Percentiles rank a stretch among this genome's conserved stretches.
phyloP scores from a whole-genome alignment of 2,113 vertebrate species.

The Accipiter cooperii region DNA sequence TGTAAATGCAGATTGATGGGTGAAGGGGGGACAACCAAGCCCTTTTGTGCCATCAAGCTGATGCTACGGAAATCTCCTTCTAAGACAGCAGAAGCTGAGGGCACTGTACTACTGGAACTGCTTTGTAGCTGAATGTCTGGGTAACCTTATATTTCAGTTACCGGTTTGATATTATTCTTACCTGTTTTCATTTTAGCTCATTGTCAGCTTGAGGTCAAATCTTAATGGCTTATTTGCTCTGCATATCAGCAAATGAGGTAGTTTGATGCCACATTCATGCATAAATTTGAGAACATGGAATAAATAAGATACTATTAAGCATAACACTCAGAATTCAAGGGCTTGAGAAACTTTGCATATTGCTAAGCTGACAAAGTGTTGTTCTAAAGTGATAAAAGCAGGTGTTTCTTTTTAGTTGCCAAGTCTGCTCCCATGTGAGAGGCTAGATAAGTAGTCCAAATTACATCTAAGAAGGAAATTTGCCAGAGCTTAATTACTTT shows the following conservation, averaged over 20 bases:
- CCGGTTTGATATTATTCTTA: neutral
- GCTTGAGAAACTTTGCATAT: neutral
- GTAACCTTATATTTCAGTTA: neutral
- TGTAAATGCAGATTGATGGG: neutral
- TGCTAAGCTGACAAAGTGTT: neutral
- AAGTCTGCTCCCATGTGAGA: constrained; percentile 59
- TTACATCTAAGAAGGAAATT: constrained; percentile 67
- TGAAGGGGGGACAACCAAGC: neutral
- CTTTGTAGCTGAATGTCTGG: neutral
- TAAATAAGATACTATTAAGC: neutral
- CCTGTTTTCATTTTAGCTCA: neutral
- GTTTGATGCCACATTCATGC: neutral
- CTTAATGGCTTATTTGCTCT: neutral
- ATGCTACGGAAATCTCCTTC: neutral
- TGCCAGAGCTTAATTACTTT: constrained; percentile 68
- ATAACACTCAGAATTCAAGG: neutral
- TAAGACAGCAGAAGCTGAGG: neutral
- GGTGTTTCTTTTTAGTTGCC: constrained; percentile 63
- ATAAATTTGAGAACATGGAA: neutral
- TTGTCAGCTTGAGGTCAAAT: neutral
- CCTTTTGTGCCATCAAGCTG: neutral
- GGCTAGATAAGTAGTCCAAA: constrained; percentile 68
- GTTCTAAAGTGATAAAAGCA: constrained; percentile 58
- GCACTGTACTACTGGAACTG: neutral
- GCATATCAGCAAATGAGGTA: neutral